phyloP scores from a whole-genome alignment of 2,797 vertebrate species.

The Neolamprologus multifasciatus region DNA sequence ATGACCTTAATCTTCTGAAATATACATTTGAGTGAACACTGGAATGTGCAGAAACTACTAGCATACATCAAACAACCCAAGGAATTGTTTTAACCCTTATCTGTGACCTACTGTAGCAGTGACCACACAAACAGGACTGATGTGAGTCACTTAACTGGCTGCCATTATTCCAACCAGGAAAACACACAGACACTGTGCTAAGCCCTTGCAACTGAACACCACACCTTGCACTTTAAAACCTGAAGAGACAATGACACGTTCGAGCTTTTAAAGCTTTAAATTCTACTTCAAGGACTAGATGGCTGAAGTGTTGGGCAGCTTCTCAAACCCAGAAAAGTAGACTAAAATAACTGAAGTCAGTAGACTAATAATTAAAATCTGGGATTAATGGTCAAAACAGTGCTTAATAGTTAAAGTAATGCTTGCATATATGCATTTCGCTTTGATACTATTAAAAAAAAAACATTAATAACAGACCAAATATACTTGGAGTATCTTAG shows the following conservation, averaged over 20 bases:
- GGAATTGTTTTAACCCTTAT: not conserved
- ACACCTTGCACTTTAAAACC: constrained; percentile 41
- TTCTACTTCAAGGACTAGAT: not conserved
- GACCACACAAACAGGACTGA: constrained; percentile 5
- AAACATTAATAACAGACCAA: not conserved
- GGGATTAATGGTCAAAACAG: not conserved
- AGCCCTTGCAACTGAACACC: constrained; percentile 29
- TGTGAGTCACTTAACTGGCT: constrained; percentile 33
- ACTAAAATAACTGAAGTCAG: not conserved
- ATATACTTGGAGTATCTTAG: not conserved
- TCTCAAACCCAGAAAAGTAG: not conserved
- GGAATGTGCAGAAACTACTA: not conserved
- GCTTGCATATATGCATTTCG: not conserved
- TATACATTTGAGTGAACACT: not conserved
- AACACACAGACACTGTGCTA: not conserved
- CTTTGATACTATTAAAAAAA: not conserved
- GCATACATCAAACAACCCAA: not conserved
- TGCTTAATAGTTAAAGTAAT: not conserved
- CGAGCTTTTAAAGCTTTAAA: not conserved
- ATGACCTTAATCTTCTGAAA: not conserved
- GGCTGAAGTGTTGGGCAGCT: not conserved
- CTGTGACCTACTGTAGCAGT: constrained; percentile 1
- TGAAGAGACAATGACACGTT: not conserved
- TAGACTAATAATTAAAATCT: not conserved
- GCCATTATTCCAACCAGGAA: constrained; percentile 19